Conservation (phyloP, 1,140 invertebrate species). For the Sinonovacula constricta region DNA sequence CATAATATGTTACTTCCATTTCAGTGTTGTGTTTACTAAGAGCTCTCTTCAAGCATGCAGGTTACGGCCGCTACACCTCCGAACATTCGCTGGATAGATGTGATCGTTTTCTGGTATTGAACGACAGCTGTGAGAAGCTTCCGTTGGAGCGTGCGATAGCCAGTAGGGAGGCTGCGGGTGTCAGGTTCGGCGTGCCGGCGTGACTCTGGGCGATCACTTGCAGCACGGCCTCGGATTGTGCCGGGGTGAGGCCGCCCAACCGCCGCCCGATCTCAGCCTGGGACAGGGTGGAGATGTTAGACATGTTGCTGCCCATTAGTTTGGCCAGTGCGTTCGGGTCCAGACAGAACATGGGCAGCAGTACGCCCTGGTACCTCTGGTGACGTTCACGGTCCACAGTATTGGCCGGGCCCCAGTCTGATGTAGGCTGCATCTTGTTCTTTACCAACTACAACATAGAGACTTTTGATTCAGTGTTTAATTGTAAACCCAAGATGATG, state of each 20-base stretch:
- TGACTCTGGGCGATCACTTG: slow-evolving; percentile 22
- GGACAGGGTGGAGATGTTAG: slow-evolving; percentile 21
- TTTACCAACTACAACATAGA: slow-evolving; percentile 34
- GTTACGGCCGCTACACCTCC: slow-evolving; percentile 24
- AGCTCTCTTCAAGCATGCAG: no score
- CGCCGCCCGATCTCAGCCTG: slow-evolving; percentile 12
- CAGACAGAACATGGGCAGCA: slow-evolving; percentile 31
- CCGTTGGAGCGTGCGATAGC: slow-evolving; percentile 37
- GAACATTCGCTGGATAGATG: slow-evolving; percentile 33
- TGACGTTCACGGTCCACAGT: slow-evolving; percentile 21
- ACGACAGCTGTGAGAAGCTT: slow-evolving; percentile 28
- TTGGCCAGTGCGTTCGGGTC: slow-evolving; percentile 18
- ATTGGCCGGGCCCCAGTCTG: slow-evolving; percentile 45
- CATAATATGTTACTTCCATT: no score
- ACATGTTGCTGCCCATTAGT: slow-evolving; percentile 29
- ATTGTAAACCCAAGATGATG: no score
- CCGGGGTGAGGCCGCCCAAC: slow-evolving; percentile 14
- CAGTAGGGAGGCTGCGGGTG: slow-evolving; percentile 37
- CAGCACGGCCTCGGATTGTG: slow-evolving; percentile 26
- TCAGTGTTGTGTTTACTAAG: no score
- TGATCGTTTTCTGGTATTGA: background rate
- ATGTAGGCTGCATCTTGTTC: slow-evolving; percentile 34
- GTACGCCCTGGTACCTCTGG: slow-evolving; percentile 13
- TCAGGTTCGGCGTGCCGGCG: slow-evolving; percentile 23
- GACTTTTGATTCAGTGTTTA: no score